phyloP scores from a whole-genome alignment of 2,888 invertebrate species.

The Arrhopalites spinosus region DNA sequence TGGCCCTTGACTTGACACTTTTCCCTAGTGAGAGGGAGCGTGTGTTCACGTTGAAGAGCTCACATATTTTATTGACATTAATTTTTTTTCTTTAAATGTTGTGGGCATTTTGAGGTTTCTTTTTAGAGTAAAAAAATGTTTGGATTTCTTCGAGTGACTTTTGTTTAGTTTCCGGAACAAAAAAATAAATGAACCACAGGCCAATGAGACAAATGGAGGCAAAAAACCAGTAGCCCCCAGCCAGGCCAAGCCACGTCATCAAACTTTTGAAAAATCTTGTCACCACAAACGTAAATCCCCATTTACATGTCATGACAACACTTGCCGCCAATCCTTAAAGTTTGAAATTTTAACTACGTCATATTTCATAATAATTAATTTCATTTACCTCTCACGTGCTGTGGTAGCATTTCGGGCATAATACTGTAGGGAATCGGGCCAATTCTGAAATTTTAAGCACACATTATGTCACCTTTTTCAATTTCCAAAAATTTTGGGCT shows the following conservation, averaged over 20 bases:
- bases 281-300: not conserved
- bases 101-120: too few species aligned
- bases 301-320: not conserved
- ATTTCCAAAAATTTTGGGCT: too few species aligned
- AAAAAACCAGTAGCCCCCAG: not conserved
- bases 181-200: not conserved
- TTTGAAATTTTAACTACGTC: too few species aligned
- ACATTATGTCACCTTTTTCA: too few species aligned
- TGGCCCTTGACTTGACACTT: too few species aligned
- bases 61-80: too few species aligned
- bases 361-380: not conserved
- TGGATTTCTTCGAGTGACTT: not conserved
- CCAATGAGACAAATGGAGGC: not conserved
- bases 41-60: too few species aligned
- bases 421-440: constrained; percentile 71
- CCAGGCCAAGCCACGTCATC: not conserved
- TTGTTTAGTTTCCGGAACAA: not conserved
- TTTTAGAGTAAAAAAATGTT: too few species aligned
- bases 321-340: not conserved
- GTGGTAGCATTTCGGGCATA: constrained; percentile 72
- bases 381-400: constrained; percentile 68
- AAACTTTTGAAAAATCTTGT: not conserved
- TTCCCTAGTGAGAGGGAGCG: too few species aligned
- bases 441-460: constrained; percentile 62
- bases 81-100: too few species aligned